These are phyloP conservation scores for Agrilus cyanescens DNA, from an alignment of 2,888 invertebrate genomes.

Conservation along the genomic window DNA sequence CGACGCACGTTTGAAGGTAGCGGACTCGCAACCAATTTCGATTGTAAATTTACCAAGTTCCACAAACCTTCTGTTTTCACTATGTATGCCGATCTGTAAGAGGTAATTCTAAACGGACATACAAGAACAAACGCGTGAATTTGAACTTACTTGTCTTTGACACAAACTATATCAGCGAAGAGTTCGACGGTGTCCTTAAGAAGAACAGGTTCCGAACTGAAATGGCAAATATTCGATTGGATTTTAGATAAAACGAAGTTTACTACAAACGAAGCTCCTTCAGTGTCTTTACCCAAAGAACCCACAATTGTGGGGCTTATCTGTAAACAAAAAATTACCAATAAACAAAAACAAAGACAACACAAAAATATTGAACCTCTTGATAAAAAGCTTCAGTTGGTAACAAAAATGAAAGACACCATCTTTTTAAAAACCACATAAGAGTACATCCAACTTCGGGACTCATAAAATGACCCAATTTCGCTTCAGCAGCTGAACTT, in stretches of 20 bases:
- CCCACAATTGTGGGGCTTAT: conserved; percentile 48
- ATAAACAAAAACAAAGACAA: conserved; percentile 3
- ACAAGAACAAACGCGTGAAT: neutral
- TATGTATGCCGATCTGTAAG: conserved; percentile 39
- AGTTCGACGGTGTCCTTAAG: conserved; percentile 51
- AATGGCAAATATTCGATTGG: conserved; percentile 47
- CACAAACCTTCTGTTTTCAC: conserved; percentile 46
- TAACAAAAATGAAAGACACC: conserved; percentile 62
- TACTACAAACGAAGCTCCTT: conserved; percentile 49
- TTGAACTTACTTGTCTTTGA: conserved; percentile 31
- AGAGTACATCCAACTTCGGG: conserved; percentile 67
- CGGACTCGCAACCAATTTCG: conserved; percentile 38
- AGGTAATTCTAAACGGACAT: conserved; percentile 5
- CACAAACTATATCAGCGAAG: conserved; percentile 35
- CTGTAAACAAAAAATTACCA: conserved; percentile 27
- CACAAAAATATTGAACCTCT: conserved; percentile 31
- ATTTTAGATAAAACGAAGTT: conserved; percentile 55
- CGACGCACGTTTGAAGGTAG: conserved; percentile 48
- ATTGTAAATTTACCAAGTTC: conserved; percentile 41
- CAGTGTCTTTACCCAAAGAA: conserved; percentile 55
- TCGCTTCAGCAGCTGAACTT: conserved; percentile 55
- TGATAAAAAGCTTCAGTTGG: conserved; percentile 47
- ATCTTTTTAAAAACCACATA: conserved; percentile 69
- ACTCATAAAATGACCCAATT: conserved; percentile 55
- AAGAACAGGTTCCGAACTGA: conserved; percentile 48